Evolutionary conservation across 2,113 vertebrate genomes (phyloP).

Genomic region (Tetrax tetrax): DNA sequence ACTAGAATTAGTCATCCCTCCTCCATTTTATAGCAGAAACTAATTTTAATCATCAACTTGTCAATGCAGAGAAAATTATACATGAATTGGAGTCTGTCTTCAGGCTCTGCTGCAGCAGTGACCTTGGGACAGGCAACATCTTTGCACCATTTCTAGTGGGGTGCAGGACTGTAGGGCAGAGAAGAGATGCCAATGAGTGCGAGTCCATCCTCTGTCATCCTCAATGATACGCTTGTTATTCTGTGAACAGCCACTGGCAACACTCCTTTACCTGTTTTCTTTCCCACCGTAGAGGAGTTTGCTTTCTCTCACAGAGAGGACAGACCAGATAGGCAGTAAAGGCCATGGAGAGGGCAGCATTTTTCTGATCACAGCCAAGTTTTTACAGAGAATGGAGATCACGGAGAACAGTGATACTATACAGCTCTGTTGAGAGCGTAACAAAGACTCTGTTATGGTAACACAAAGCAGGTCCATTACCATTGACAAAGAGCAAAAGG

Average conservation of each 20-base stretch:
- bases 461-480: slow-evolving; percentile 40
- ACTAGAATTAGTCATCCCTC: not conserved
- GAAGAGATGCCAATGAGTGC: not conserved
- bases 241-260: not conserved
- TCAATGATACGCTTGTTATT: not conserved
- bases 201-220: not conserved
- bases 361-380: slow-evolving; percentile 1
- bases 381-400: slow-evolving; percentile 16
- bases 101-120: not conserved
- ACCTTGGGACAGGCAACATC: slow-evolving; percentile 4
- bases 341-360: not conserved
- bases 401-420: slow-evolving; percentile 28
- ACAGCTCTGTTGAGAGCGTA: not conserved
- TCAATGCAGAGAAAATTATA: not conserved
- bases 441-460: slow-evolving; percentile 20
- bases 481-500: not conserved
- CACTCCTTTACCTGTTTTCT: not conserved
- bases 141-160: not conserved
- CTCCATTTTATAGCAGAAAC: not conserved
- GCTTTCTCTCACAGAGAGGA: not conserved
- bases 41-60: not conserved
- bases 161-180: not conserved
- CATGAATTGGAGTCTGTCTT: not conserved
- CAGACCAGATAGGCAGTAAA: not conserved
- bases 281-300: not conserved